Conservation (phyloP, 1,140 invertebrate genomes). For the Thaumetopoea pityocampa region DNA sequence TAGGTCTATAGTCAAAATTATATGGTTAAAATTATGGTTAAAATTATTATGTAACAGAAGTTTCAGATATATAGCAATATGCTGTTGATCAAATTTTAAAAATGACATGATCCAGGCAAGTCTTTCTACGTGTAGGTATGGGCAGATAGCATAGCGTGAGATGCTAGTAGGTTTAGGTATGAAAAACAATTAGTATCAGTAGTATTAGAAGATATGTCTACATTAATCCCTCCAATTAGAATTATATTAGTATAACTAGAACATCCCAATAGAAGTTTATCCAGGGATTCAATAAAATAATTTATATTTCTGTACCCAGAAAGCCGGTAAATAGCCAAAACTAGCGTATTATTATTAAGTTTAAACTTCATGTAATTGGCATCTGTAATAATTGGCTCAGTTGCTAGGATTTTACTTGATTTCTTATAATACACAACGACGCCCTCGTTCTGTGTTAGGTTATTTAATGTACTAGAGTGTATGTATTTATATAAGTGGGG, state of each 20-base stretch:
- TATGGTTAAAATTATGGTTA: not conserved
- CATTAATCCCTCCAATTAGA: conserved; percentile 23
- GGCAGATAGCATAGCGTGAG: conserved; percentile 12
- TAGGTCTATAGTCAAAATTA: too few relatives aligned
- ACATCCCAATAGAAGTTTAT: conserved; percentile 1
- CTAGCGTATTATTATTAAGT: conserved; percentile 2
- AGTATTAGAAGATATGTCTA: conserved; percentile 10
- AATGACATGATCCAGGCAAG: conserved; percentile 20
- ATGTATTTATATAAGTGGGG: too few relatives aligned
- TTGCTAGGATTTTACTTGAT: not conserved
- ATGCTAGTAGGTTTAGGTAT: conserved; percentile 19
- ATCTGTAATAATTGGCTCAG: not conserved
- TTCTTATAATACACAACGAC: conserved; percentile 17
- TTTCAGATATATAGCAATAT: not conserved
- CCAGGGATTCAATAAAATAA: conserved; percentile 13
- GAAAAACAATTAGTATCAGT: not conserved
- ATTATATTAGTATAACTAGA: conserved; percentile 18
- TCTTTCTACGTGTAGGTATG: conserved; percentile 14
- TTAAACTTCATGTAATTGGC: conserved; percentile 12
- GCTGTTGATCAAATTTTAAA: not conserved
- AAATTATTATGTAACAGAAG: not conserved
- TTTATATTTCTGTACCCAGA: conserved; percentile 3
- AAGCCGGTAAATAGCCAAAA: conserved; percentile 15
- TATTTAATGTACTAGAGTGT: too few relatives aligned
- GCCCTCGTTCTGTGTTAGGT: conserved; percentile 17